Conservation (phyloP, 2,888 invertebrate species). For the Tineola bisselliella region DNA sequence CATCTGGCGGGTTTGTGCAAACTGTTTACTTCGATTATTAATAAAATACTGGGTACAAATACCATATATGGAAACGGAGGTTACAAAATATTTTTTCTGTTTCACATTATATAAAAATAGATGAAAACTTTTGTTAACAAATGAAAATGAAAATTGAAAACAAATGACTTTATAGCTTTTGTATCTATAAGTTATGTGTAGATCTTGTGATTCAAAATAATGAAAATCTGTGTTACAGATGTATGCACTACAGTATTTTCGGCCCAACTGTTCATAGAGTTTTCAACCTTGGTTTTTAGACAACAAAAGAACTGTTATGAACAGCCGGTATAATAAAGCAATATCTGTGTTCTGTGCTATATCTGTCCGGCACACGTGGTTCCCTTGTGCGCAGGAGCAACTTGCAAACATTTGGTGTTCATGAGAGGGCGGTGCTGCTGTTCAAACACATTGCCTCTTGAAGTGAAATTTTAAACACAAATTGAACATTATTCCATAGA, state of each 20-base stretch:
- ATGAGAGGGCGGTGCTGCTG: conserved; percentile 2
- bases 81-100: neutral
- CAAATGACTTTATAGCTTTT: no score
- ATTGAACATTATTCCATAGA: neutral
- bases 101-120: no score
- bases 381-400: conserved; percentile 3
- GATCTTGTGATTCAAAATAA: neutral
- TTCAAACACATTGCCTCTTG: neutral
- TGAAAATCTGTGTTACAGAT: neutral
- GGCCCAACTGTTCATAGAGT: neutral
- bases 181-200: no score
- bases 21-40: neutral
- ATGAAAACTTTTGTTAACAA: no score
- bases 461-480: neutral
- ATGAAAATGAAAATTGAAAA: no score
- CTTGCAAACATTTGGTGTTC: conserved; percentile 12
- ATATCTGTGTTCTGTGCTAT: conserved; percentile 8
- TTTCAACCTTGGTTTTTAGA: neutral
- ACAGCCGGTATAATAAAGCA: conserved; percentile 9
- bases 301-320: conserved; percentile 11
- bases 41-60: neutral
- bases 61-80: neutral
- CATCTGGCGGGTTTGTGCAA: neutral
- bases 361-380: conserved; percentile 9
- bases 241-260: neutral